Base-by-base conservation (phyloP, 2,888 invertebrate species). In the Xestia ashworthii region DNA sequence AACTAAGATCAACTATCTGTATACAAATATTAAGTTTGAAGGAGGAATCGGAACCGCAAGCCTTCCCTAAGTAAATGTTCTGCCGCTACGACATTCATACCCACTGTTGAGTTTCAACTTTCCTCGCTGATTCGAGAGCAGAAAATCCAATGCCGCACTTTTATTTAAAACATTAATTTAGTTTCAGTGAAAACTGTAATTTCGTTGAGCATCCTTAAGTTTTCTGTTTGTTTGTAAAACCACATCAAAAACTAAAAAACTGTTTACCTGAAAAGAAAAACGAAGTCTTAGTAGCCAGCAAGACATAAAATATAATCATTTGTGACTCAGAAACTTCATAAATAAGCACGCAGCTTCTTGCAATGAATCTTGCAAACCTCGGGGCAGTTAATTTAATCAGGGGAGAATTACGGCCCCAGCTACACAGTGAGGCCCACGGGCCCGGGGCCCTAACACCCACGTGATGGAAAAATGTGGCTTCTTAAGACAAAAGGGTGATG, bases 341-440 rank as follows among this genome's bases (percentile, higher is more conserved):
- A 86, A 75, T 77, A 79, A 80, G 66, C 65, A 62, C 50, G 78
- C 38, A 32, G 75, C 74, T 80, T 46, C 65, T 60, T 58, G 69
- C 80, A 75, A 77, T 81, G 80, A 86, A 84, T 87, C 80, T 80
- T 60, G 77, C 65, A 70, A 78, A 81, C 76, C 74, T 70, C 73
- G 55, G 75, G 75, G 74, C 74, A 86, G 80, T 82, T 84, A 81
- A 88, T 86, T 87, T 75, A 88, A 86, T 86, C 80, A 84, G 78
- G 62, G 68, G 77, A 79, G 81, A 86, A 82, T 74, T 77, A 84
- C 76, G 72, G 69, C 55, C 53, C 62, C 19, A 8, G 73, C 69
- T 64, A 50, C 64, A 67, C 80, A 66, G 73, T 74, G 58, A 58
- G 68, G 76, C 62, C 50, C 64, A 9, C 41, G n/a, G n/a, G 64